phyloP scores from a whole-genome alignment of 2,113 vertebrate species.

The Eidolon helvum region DNA sequence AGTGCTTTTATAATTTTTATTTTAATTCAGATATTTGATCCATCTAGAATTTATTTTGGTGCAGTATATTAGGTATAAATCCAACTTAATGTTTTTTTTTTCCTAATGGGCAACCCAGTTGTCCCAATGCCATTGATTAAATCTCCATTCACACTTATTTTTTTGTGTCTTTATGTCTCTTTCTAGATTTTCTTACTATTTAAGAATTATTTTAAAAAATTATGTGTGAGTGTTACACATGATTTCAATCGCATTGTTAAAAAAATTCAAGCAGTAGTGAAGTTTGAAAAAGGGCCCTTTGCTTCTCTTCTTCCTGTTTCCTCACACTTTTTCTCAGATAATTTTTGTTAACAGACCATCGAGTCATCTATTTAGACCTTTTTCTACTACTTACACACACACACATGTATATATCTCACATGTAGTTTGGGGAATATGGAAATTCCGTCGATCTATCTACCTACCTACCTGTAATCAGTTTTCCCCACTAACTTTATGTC shows the following conservation, averaged over 20 bases:
- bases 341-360: neutral
- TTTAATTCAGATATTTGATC: neutral
- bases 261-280: neutral
- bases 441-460: neutral
- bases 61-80: neutral
- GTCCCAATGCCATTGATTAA: neutral
- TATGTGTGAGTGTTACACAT: neutral
- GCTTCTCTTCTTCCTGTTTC: neutral
- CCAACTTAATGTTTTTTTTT: neutral
- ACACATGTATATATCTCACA: neutral
- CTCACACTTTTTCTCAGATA: neutral
- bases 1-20: neutral
- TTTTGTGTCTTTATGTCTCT: neutral
- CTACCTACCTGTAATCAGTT: neutral
- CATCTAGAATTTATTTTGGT: neutral
- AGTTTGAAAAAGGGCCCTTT: neutral
- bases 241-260: neutral
- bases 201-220: neutral
- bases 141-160: neutral
- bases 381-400: neutral
- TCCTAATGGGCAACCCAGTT: neutral
- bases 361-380: neutral
- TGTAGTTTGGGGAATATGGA: neutral
- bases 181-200: neutral
- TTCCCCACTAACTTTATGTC: neutral